Percentiles rank a stretch among this genome's conserved stretches.
phyloP scores from a whole-genome alignment of 2,797 vertebrate genomes.

The Alca torda region DNA sequence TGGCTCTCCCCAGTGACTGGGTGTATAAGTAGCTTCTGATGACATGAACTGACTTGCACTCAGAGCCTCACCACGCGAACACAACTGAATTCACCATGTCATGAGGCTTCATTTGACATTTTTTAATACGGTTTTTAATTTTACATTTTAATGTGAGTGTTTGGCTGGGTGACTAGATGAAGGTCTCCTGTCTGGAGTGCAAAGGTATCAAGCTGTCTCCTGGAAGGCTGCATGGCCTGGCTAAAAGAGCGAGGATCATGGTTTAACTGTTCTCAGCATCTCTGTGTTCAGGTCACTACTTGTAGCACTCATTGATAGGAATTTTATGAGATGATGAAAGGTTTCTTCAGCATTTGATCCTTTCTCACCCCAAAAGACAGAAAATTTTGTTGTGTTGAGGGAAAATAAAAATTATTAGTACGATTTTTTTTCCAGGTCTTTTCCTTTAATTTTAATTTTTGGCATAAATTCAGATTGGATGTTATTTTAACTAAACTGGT shows the following conservation, averaged over 20 bases:
- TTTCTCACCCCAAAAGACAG: not conserved
- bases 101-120: not conserved
- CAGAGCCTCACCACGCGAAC: not conserved
- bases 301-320: not conserved
- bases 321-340: not conserved
- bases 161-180: not conserved
- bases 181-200: not conserved
- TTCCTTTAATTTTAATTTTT: not conserved
- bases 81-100: not conserved
- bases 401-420: not conserved
- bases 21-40: not conserved
- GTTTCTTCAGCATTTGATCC: not conserved
- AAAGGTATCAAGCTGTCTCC: not conserved
- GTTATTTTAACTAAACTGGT: not conserved
- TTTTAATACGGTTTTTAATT: not conserved
- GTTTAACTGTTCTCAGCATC: not conserved
- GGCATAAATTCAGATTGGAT: not conserved
- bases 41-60: not conserved
- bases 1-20: not conserved
- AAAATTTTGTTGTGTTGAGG: not conserved
- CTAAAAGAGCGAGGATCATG: accelerated
- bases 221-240: not conserved
- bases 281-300: not conserved
- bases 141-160: accelerated
- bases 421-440: not conserved